Conservation (phyloP, 2,113 vertebrate genomes). For the Notiomystis cincta region DNA sequence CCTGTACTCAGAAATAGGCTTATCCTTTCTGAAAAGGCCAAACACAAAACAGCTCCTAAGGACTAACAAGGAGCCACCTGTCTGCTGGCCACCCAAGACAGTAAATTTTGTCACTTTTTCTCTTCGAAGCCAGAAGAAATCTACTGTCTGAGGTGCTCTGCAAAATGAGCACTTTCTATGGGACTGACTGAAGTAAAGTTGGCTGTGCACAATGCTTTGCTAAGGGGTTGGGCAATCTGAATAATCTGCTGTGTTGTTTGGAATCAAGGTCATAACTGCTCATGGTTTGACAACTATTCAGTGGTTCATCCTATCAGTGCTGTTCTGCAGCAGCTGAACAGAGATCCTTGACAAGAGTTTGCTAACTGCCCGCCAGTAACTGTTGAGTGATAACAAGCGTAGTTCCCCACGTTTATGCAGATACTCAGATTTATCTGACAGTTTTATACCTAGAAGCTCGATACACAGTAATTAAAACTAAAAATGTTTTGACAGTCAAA, state of each 20-base stretch:
- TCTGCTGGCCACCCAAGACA: neutral
- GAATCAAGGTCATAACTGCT: neutral
- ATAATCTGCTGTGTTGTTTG: neutral
- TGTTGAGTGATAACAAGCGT: constrained; percentile 59
- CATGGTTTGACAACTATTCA: neutral
- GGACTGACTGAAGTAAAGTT: neutral
- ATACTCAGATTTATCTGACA: constrained; percentile 73
- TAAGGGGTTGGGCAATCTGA: neutral
- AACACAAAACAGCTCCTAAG: neutral
- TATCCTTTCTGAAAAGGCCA: neutral
- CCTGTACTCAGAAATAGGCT: neutral
- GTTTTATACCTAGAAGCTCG: constrained; percentile 68
- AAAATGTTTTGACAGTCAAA: constrained; percentile 75
- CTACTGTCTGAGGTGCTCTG: neutral
- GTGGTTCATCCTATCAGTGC: neutral
- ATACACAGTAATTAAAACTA: constrained; percentile 74
- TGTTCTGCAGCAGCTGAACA: neutral
- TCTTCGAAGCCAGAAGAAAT: neutral
- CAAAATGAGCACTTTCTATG: neutral
- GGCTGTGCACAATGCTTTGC: neutral
- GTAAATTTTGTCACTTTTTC: neutral
- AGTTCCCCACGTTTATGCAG: constrained; percentile 63
- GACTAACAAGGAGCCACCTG: neutral
- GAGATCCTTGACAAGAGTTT: neutral
- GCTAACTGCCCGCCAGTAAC: constrained; percentile 61